These are phyloP conservation scores for Dysmachus trigonus DNA, from an alignment of 2,888 invertebrate species.

Conservation along the genomic window DNA sequence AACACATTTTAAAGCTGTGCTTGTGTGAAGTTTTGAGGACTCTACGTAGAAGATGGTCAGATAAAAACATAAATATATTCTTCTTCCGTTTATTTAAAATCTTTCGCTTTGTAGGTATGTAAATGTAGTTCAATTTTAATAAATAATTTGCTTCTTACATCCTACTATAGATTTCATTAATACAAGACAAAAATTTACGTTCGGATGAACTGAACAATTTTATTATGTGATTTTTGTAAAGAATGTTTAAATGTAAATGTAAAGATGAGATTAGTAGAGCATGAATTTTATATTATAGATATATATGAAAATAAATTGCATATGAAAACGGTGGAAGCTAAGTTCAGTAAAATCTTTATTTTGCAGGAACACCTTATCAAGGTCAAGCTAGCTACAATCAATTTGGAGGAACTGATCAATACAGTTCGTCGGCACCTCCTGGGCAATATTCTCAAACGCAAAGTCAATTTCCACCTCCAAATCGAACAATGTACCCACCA, in stretches of 20 bases:
- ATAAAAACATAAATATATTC: no score
- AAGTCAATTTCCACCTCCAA: constrained; percentile 71
- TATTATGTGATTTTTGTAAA: neutral
- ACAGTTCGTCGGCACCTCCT: constrained; percentile 68
- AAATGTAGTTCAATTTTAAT: no score
- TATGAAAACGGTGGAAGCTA: neutral
- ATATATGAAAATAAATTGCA: neutral
- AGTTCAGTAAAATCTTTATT: neutral
- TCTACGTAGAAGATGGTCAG: no score
- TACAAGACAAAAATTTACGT: neutral
- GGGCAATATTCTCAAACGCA: constrained; percentile 71
- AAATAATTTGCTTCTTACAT: no score
- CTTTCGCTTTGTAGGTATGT: no score
- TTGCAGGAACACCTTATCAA: constrained; percentile 68
- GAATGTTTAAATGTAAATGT: neutral
- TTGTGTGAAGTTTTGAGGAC: no score
- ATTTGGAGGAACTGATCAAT: constrained; percentile 73
- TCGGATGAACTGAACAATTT: neutral
- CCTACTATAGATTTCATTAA: no score
- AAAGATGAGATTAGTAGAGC: neutral
- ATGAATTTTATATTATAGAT: neutral
- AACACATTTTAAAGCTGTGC: no score
- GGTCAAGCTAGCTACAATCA: constrained; percentile 73
- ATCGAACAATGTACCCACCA: constrained; percentile 82
- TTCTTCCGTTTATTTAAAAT: no score